phyloP scores from a whole-genome alignment of 2,888 invertebrate species.

The Drymonia ruficornis region DNA sequence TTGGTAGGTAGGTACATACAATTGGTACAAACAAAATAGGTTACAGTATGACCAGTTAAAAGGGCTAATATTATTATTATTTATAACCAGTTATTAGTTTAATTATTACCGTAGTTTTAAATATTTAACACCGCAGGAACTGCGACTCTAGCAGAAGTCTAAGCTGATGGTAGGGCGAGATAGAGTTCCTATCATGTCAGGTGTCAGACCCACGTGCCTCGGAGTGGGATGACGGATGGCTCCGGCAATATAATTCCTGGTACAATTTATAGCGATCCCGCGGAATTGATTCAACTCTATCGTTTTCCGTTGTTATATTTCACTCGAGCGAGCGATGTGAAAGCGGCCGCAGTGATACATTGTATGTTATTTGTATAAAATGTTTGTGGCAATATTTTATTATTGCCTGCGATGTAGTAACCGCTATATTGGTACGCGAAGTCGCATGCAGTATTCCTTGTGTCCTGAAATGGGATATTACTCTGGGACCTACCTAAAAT shows the following conservation, averaged over 20 bases:
- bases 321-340: slow-evolving; percentile 3
- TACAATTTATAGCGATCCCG: slow-evolving; percentile 14
- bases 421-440: neutral
- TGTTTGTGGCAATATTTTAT: neutral
- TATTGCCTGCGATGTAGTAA: neutral
- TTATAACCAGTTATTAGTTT: too few relatives aligned
- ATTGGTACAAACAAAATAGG: too few relatives aligned
- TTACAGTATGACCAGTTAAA: too few relatives aligned
- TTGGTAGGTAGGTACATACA: too few relatives aligned
- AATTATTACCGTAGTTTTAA: too few relatives aligned
- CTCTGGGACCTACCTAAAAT: too few relatives aligned
- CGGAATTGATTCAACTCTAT: slow-evolving; percentile 15
- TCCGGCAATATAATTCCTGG: slow-evolving; percentile 11
- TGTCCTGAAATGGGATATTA: too few relatives aligned
- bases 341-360: slow-evolving; percentile 2
- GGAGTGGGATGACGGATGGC: slow-evolving; percentile 13
- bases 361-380: slow-evolving; percentile 1
- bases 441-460: neutral
- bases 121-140: too few relatives aligned
- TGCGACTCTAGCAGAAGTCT: too few relatives aligned
- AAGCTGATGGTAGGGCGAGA: too few relatives aligned
- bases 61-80: too few relatives aligned
- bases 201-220: neutral
- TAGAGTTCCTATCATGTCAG: neutral
- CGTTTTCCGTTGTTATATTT: slow-evolving; percentile 9